These are phyloP conservation scores for Meghimatium bilineatum DNA, from an alignment of 2,888 invertebrate species.

Conservation along the genomic window DNA sequence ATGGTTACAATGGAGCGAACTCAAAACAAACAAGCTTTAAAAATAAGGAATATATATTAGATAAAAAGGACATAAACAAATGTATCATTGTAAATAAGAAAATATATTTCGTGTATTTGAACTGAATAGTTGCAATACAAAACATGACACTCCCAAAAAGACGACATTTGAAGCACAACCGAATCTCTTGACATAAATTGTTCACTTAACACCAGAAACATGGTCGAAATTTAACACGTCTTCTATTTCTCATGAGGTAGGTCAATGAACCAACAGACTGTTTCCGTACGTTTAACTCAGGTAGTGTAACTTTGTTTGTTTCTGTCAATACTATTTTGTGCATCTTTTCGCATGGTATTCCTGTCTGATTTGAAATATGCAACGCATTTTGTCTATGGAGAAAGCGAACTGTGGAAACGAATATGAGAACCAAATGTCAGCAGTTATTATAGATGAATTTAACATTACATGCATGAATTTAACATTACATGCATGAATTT, in stretches of 20 bases:
- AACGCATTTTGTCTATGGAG: conserved; percentile 26
- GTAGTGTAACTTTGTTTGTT: background rate
- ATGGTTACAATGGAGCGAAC: no score
- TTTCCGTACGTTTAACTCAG: background rate
- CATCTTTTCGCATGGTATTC: background rate
- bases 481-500: no score
- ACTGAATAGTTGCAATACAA: background rate
- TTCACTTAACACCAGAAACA: conserved; percentile 25
- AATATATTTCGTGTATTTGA: conserved; percentile 9
- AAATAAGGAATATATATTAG: no score
- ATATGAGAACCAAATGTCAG: background rate
- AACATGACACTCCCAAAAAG: background rate
- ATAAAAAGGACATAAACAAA: no score
- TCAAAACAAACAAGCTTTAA: no score
- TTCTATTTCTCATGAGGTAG: background rate
- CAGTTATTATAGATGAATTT: no score
- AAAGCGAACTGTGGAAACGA: conserved; percentile 6
- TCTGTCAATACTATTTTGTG: background rate
- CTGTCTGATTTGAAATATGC: background rate
- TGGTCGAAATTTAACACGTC: background rate
- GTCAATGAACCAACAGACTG: background rate
- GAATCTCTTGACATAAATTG: background rate
- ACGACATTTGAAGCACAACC: background rate
- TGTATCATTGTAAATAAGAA: background rate
- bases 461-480: no score